Conservation (phyloP, 2,888 invertebrate genomes). For the Caenorhabditis imperialis region DNA sequence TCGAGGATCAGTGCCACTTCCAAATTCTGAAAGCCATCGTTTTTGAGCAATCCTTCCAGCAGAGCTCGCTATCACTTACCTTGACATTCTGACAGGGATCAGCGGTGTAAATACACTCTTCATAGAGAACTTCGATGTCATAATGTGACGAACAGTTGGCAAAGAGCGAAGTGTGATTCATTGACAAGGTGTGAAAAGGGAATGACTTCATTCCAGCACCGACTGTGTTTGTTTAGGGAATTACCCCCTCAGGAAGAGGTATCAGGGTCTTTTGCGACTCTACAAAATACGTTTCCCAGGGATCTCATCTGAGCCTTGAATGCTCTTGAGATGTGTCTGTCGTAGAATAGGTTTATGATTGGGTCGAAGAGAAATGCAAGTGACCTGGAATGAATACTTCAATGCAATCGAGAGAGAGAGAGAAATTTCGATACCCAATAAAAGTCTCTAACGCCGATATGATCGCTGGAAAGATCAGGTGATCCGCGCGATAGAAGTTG, state of each 20-base stretch:
- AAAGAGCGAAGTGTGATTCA: slow-evolving; percentile 17
- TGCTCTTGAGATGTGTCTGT: slow-evolving; percentile 31
- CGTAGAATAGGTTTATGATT: slow-evolving; percentile 29
- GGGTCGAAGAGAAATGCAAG: slow-evolving; percentile 27
- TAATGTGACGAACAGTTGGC: slow-evolving; percentile 28
- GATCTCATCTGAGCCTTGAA: slow-evolving; percentile 17
- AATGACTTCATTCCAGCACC: too few relatives aligned
- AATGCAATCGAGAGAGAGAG: too few relatives aligned
- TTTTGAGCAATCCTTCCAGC: not conserved
- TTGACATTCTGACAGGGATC: slow-evolving; percentile 6
- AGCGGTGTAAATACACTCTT: slow-evolving; percentile 16
- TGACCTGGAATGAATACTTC: slow-evolving; percentile 13
- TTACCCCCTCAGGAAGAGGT: not conserved
- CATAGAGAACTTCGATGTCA: slow-evolving; percentile 6
- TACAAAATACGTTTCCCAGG: not conserved
- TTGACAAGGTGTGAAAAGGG: slow-evolving; percentile 12
- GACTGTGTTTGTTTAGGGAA: slow-evolving; percentile 25
- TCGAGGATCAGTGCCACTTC: slow-evolving; percentile 9
- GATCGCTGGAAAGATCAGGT: slow-evolving; percentile 15
- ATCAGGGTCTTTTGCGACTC: too few relatives aligned
- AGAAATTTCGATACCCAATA: slow-evolving; percentile 17
- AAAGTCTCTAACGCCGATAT: slow-evolving; percentile 20
- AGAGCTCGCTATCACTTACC: slow-evolving; percentile 5
- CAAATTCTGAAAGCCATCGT: not conserved
- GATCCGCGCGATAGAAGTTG: slow-evolving; percentile 22